Evolutionary conservation across 2,888 invertebrate species (phyloP).

Genomic region (Taenaris catops): DNA sequence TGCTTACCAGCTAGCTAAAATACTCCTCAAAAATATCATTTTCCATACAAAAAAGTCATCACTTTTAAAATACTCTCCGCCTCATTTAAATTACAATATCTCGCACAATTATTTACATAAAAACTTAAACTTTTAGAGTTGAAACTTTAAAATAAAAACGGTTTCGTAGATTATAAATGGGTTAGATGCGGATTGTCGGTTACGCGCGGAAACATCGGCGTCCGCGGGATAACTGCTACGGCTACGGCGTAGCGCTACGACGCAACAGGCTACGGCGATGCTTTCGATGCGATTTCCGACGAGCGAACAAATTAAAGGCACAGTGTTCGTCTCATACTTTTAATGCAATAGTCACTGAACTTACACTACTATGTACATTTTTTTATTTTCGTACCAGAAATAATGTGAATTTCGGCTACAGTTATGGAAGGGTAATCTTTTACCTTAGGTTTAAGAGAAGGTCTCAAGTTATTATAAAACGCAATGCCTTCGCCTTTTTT

Average conservation of each 20-base stretch:
- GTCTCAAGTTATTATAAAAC: no score
- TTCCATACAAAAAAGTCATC: conserved; percentile 1
- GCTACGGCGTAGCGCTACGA: conserved; percentile 50
- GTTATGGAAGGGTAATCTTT: no score
- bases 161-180: conserved; percentile 10
- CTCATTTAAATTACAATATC: conserved; percentile 4
- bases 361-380: no score
- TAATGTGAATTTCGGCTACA: no score
- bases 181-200: conserved; percentile 28
- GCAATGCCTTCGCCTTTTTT: no score
- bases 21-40: conserved; percentile 8
- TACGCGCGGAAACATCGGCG: conserved; percentile 59
- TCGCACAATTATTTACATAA: conserved; percentile 4
- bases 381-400: no score
- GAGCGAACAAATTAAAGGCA: background rate
- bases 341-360: no score
- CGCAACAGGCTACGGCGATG: conserved; percentile 55
- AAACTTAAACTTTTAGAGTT: conserved; percentile 15
- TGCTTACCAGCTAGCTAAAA: conserved; percentile 16
- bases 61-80: conserved; percentile 10
- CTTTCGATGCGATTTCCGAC: conserved; percentile 13
- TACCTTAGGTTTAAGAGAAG: no score
- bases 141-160: conserved; percentile 2
- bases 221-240: conserved; percentile 64
- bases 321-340: no score